phyloP scores from a whole-genome alignment of 2,113 vertebrate genomes.

The Perognathus longimembris region DNA sequence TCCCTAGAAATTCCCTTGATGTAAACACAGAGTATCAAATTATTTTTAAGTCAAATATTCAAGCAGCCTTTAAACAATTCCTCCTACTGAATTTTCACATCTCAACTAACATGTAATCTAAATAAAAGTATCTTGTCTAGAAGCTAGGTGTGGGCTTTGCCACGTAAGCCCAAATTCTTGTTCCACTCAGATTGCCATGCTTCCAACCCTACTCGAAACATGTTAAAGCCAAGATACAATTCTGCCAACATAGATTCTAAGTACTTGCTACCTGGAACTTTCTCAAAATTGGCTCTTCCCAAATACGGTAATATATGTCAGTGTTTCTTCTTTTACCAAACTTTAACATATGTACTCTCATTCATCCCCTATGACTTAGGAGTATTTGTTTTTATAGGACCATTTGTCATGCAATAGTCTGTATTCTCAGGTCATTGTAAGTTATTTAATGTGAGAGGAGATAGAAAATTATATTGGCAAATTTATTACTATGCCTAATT shows the following conservation, averaged over 20 bases:
- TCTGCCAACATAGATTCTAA: neutral
- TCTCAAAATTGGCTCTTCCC: neutral
- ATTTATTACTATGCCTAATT: constrained; percentile 71
- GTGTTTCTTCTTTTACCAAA: neutral
- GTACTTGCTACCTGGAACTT: neutral
- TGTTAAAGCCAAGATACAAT: neutral
- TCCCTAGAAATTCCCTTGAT: neutral
- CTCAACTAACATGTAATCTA: neutral
- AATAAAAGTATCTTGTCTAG: neutral
- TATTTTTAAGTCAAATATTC: neutral
- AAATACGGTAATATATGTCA: constrained; percentile 10
- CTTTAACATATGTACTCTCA: neutral
- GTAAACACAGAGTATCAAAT: neutral
- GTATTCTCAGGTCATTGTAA: constrained; percentile 36
- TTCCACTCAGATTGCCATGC: neutral
- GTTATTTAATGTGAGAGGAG: constrained; percentile 61
- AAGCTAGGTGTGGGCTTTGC: neutral
- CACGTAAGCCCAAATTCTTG: fast-evolving
- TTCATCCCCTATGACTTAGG: neutral
- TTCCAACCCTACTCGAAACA: neutral
- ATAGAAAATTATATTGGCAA: constrained; percentile 69
- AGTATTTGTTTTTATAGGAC: neutral
- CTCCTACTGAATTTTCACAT: neutral
- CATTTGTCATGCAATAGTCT: constrained; percentile 26
- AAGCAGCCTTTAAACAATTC: neutral